Evolutionary conservation across 2,888 invertebrate genomes (phyloP).

Genomic region (Chalcosyrphus nemorum): DNA sequence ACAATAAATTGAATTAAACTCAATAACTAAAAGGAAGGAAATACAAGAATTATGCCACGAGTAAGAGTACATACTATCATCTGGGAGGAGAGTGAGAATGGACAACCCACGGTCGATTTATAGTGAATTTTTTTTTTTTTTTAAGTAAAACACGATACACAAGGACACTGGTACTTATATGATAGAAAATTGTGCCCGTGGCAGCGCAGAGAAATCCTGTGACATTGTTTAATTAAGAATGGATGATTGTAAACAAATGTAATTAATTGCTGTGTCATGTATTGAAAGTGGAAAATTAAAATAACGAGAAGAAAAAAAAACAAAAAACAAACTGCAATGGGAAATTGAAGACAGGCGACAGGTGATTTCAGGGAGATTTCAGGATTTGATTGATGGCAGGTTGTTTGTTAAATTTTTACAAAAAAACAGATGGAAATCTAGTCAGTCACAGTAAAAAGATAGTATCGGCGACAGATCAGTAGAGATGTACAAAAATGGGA

Average conservation of each 20-base stretch:
- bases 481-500: too few species aligned
- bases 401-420: too few species aligned
- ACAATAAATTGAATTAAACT: conserved; percentile 69
- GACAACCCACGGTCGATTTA: background rate
- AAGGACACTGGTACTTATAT: conserved; percentile 16
- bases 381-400: background rate
- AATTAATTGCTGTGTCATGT: conserved; percentile 68
- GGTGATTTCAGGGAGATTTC: background rate
- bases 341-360: background rate
- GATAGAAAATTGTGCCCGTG: conserved; percentile 61
- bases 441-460: too few species aligned
- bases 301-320: too few species aligned
- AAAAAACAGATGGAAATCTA: too few species aligned
- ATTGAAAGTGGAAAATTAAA: conserved; percentile 46
- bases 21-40: conserved; percentile 54
- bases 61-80: background rate
- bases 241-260: conserved; percentile 66
- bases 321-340: background rate
- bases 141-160: conserved; percentile 52
- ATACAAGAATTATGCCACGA: conserved; percentile 56
- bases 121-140: conserved; percentile 48
- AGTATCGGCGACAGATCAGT: too few species aligned
- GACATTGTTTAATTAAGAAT: conserved; percentile 70
- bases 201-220: conserved; percentile 64
- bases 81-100: background rate